Evolutionary conservation across 2,888 invertebrate species (phyloP).

Genomic region (Chloroclysta siterata): DNA sequence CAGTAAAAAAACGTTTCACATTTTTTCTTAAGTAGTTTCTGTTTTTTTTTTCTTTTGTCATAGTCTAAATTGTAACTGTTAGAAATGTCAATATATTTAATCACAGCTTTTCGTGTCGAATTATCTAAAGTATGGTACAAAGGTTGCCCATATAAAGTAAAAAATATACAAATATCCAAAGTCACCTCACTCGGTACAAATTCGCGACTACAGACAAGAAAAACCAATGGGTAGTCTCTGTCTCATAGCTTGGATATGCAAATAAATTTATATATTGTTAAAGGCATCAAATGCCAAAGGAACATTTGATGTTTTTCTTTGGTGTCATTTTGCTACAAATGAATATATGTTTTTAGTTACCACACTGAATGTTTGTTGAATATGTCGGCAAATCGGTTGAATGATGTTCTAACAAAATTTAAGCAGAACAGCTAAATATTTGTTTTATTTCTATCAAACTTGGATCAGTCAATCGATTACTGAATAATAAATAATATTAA

Average conservation of each 20-base stretch:
- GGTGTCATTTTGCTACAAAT: conserved; percentile 6
- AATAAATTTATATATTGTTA: too few relatives aligned
- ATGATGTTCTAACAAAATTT: conserved; percentile 7
- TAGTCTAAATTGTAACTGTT: not conserved
- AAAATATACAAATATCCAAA: not conserved
- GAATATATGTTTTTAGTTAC: conserved; percentile 7
- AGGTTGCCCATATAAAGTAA: conserved; percentile 1
- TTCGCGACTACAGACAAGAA: too few relatives aligned
- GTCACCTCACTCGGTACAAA: too few relatives aligned
- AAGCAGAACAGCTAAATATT: not conserved
- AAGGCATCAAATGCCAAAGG: not conserved
- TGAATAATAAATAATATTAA: conserved; percentile 3
- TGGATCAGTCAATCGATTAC: conserved; percentile 16
- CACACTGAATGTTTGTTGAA: conserved; percentile 13
- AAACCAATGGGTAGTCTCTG: too few relatives aligned
- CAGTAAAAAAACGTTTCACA: not conserved
- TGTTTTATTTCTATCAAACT: not conserved
- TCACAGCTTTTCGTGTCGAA: conserved; percentile 18
- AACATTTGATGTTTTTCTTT: conserved; percentile 8
- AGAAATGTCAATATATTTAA: not conserved
- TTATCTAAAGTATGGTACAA: conserved; percentile 4
- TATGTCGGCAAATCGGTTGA: conserved; percentile 8
- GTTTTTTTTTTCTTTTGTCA: not conserved
- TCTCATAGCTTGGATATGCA: too few relatives aligned
- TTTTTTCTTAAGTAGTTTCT: not conserved